These are phyloP conservation scores for Vultur gryphus DNA, from an alignment of 2,797 vertebrate genomes.

Conservation along the genomic window DNA sequence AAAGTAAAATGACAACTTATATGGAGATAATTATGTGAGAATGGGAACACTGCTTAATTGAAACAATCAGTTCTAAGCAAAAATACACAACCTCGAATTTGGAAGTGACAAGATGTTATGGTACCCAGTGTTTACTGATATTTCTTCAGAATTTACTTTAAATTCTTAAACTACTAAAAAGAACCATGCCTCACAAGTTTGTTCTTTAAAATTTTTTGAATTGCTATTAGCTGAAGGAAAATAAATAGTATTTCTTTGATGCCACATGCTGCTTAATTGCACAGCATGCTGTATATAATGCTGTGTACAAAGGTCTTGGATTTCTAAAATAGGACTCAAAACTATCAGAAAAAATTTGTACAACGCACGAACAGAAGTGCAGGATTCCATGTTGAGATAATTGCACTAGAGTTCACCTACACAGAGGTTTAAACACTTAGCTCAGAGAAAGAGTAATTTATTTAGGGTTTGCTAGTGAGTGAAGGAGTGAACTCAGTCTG, in stretches of 20 bases:
- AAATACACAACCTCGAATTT: background rate
- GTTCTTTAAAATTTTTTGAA: background rate
- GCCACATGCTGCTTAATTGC: background rate
- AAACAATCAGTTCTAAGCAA: constrained; percentile 13
- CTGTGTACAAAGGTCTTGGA: background rate
- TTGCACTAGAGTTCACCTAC: background rate
- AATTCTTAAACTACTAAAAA: background rate
- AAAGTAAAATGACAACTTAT: constrained; percentile 11
- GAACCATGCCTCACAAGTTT: background rate
- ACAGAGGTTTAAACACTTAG: background rate
- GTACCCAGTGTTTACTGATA: background rate
- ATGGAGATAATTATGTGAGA: background rate
- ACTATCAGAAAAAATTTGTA: background rate
- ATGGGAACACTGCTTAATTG: background rate
- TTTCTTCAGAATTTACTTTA: background rate
- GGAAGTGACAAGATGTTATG: background rate
- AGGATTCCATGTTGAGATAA: background rate
- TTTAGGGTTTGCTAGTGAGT: background rate
- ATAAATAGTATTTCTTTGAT: background rate
- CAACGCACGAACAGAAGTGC: background rate
- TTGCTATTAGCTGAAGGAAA: background rate
- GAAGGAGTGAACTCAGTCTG: background rate
- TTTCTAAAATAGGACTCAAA: background rate
- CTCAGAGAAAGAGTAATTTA: background rate
- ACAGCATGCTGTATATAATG: background rate